Evolutionary conservation across 2,797 vertebrate genomes (phyloP), one percentile per base, ranked within the genome.

Genomic region (Hyperoplus lanceolatus): DNA sequence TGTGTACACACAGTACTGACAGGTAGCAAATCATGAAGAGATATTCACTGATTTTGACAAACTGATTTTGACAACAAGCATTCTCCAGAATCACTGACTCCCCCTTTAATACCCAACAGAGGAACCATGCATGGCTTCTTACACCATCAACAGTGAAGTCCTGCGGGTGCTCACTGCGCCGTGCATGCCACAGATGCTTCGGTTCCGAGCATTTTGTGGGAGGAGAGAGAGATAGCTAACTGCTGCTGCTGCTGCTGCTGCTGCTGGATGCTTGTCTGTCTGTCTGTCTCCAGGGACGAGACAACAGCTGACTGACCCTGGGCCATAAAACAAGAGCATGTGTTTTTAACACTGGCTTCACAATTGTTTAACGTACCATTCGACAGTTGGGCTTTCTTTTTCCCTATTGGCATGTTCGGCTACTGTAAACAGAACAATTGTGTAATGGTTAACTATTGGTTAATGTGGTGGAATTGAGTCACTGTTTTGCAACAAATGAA

Each of bases 401-500:
- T 29, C 38, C n/a, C 1, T 46, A 13, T 8, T 57, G 43, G 10
- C 46, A 39, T 29, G 29, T 29, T 29, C 29, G 29, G 11, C 39
- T 38, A 39, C 6, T 10, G 15, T 8, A 15, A 10, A n/a, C 57
- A 41, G 15, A n/a, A 39, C 36, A 13, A 48, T 53, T 76, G 56
- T 70, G 61, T 75, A 75, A 73, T 0, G 10, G 49, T 36, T 29
- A 54, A 70, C 65, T 59, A 5, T 14, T 10, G 41, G 65, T 66
- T 77, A 61, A 78, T 16, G 57, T 68, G 48, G n/a, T 46, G 59
- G 36, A 75, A 60, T 72, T 75, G 45, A 46, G 72, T 60, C 29
- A 57, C 77, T 77, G 73, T 82, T 81, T 82, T 79, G 83, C 80
- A 87, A 79, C 71, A 81, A 72, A 84, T 63, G 48, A 29, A 6